These are phyloP conservation scores for Brachionus plicatilis DNA, from an alignment of 1,140 invertebrate genomes.

Conservation along the genomic window DNA sequence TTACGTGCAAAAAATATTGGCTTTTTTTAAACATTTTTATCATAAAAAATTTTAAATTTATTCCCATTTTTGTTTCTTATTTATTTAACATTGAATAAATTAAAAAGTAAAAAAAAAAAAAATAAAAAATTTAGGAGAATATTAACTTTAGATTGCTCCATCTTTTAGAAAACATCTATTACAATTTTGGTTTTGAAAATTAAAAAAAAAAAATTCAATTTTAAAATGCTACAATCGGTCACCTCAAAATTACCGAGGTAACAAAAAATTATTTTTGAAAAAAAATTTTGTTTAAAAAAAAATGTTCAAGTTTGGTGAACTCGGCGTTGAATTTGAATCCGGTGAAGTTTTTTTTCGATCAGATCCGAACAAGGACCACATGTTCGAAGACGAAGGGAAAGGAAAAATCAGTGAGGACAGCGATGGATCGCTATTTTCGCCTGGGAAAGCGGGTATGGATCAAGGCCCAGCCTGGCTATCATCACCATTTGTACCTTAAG, in stretches of 20 bases:
- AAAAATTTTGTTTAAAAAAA: not conserved
- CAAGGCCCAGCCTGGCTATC: conserved; percentile 24
- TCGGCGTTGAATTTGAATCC: conserved; percentile 4
- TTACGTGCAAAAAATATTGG: conserved; percentile 34
- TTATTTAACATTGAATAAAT: not conserved
- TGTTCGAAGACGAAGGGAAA: conserved; percentile 11
- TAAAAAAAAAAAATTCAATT: not conserved
- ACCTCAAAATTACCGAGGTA: not conserved
- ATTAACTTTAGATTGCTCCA: not conserved
- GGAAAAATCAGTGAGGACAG: conserved; percentile 33
- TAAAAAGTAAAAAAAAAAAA: not conserved
- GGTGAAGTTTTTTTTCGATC: not conserved
- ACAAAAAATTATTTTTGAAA: not conserved
- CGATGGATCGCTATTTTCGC: conserved; percentile 26
- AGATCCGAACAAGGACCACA: conserved; percentile 12
- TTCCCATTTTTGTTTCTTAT: not conserved
- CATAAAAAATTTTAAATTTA: conserved; percentile 18
- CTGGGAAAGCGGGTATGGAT: conserved; percentile 26
- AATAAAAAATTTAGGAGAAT: not conserved
- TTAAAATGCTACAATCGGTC: conserved; percentile 8
- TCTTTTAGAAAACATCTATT: not conserved
- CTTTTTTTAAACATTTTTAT: conserved; percentile 5
- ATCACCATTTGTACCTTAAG: conserved; percentile 25
- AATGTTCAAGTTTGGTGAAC: not conserved
- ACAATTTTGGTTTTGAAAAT: not conserved